Evolutionary conservation across 2,113 vertebrate species (phyloP), one percentile per base, ranked within the genome.

Genomic region (Seriola quinqueradiata): DNA sequence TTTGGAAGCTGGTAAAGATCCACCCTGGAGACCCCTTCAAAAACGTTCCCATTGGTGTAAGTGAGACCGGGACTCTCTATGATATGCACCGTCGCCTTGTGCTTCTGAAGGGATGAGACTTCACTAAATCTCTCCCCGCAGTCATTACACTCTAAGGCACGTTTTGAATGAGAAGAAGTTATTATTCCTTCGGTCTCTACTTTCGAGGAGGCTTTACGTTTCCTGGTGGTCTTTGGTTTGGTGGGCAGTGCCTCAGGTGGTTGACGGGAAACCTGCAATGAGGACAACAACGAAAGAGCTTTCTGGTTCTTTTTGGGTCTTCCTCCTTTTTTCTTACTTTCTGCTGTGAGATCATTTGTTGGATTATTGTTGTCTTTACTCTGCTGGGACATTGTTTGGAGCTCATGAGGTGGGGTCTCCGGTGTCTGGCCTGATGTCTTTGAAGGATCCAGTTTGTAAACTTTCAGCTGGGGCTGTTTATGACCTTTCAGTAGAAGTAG

Each of bases 381-480:
- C 42, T 75, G 54, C 38, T 63, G 28, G 60, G 83, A 66, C 23
- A 65, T 28, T 25, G 52, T 84, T 75, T 86, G 84, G 55, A 55
- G 52, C 11, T 91, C 88, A 0, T 46, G 14, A 50, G 84, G 72
- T 17, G 83, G 74, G 23, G 75, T 60, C 16, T 93, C 87, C 3
- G 60, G 80, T 40, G 82, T 70, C 54, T 85, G 86, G 58, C 69
- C 48, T 4, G 92, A 76, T 69, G 93, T 77, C 70, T 91, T 92
- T 58, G 85, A 87, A 40, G 92, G 89, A 44, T 95, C 94, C 60
- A 95, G 81, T 80, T 96, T 96, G 79, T 96, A 91, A 75, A 96
- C 95, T 78, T 95, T 96, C 3, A 96, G 78, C 76, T 94, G 95
- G 6, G 95, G 95, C 66, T 96, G 95, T 84, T 95, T 96, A 70